These are phyloP conservation scores for Drosophila sp. DNA, from an alignment of 1,140 invertebrate genomes.

Conservation along the genomic window DNA sequence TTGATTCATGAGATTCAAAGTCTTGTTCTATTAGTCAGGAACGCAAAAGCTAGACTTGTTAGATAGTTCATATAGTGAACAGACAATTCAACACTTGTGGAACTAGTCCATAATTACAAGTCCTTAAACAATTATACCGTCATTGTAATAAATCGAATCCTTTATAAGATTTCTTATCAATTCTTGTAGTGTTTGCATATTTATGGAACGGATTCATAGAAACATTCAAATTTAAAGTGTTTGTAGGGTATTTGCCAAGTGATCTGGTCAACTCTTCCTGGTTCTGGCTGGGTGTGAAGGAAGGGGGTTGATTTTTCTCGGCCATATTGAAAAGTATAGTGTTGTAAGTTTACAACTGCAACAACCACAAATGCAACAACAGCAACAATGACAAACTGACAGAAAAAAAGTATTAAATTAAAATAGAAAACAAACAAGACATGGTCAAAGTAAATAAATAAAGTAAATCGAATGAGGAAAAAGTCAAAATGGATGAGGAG, in stretches of 20 bases:
- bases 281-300: no score
- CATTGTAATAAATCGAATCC: no score
- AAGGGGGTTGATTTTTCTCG: not conserved
- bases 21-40: no score
- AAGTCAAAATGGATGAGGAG: constrained; percentile 9
- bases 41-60: no score
- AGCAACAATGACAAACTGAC: constrained; percentile 30
- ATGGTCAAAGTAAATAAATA: constrained; percentile 81
- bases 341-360: constrained; percentile 73
- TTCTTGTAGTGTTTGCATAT: no score
- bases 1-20: no score
- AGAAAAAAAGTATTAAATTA: constrained; percentile 62
- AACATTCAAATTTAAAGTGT: not conserved
- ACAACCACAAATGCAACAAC: constrained; percentile 39
- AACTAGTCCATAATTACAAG: not conserved
- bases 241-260: constrained; percentile 11
- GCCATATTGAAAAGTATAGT: constrained; percentile 79
- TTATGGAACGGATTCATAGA: not conserved
- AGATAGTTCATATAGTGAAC: no score
- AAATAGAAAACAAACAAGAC: constrained; percentile 75
- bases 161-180: no score
- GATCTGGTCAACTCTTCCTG: not conserved
- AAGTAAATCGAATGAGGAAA: constrained; percentile 38
- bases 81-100: not conserved
- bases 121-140: no score